Evolutionary conservation across 2,797 vertebrate species (phyloP).

Genomic region (Mormyrops attenuatus): DNA sequence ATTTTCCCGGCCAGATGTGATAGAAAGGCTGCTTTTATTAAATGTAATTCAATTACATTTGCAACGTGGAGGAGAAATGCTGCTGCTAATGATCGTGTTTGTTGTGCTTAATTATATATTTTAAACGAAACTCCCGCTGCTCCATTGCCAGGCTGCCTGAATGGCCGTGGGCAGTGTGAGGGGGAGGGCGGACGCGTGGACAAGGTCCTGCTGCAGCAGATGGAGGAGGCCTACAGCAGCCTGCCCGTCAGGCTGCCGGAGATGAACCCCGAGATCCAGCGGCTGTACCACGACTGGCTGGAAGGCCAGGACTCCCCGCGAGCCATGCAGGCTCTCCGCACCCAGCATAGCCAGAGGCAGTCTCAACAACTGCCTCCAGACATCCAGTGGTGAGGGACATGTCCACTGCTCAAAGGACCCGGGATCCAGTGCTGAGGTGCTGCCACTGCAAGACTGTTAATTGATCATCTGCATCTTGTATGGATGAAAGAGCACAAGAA

Average conservation of each 20-base stretch:
- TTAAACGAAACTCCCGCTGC: neutral
- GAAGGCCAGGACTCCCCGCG: slow-evolving; percentile 72
- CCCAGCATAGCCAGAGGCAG: slow-evolving; percentile 55
- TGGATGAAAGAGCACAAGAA: neutral
- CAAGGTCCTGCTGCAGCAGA: slow-evolving; percentile 72
- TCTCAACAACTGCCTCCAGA: slow-evolving; percentile 49
- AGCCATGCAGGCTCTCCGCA: slow-evolving; percentile 69
- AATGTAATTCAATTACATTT: slow-evolving; percentile 74
- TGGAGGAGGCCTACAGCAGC: slow-evolving; percentile 80
- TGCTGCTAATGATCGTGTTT: neutral
- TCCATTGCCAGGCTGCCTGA: slow-evolving; percentile 72
- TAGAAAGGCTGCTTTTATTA: neutral
- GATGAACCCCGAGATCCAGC: slow-evolving; percentile 62
- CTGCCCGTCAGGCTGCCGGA: slow-evolving; percentile 75
- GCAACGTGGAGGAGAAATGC: slow-evolving; percentile 77
- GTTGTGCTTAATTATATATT: neutral
- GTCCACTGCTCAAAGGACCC: neutral
- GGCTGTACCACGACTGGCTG: slow-evolving; percentile 85
- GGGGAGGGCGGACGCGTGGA: slow-evolving; percentile 64
- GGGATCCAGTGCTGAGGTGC: neutral
- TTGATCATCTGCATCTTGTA: neutral
- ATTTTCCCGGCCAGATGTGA: neutral
- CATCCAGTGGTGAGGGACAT: slow-evolving; percentile 62
- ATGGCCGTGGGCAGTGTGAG: slow-evolving; percentile 84
- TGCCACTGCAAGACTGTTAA: no score